Evolutionary conservation across 2,113 vertebrate genomes (phyloP).

Genomic region (Cynoglossus semilaevis): DNA sequence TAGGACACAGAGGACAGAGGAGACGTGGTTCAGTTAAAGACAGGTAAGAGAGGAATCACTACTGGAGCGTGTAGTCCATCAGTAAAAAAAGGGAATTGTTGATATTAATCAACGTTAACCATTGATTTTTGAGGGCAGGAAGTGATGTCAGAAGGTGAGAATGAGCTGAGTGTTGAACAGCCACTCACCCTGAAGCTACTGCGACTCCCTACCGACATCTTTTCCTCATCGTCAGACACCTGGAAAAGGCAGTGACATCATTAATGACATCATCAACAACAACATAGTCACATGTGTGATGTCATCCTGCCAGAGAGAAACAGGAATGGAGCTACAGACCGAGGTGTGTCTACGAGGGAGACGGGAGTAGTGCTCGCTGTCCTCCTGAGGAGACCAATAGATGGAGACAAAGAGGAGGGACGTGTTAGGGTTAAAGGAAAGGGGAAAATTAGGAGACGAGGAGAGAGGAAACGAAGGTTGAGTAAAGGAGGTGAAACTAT

Average conservation of each 20-base stretch:
- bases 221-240: conserved; percentile 92
- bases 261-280: background rate
- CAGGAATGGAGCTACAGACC: conserved; percentile 78
- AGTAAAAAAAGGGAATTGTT: background rate
- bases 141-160: background rate
- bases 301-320: background rate
- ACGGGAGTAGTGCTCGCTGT: conserved; percentile 88
- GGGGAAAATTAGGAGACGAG: background rate
- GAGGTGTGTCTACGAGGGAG: conserved; percentile 84
- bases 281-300: background rate
- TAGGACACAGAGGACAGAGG: fast-evolving
- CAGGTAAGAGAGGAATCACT: background rate
- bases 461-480: background rate
- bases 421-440: background rate
- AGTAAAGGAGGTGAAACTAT: background rate
- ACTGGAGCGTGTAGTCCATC: background rate
- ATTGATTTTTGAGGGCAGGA: background rate
- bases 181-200: conserved; percentile 90
- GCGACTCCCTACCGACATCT: conserved; percentile 88
- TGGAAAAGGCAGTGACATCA: conserved; percentile 40
- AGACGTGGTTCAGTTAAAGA: background rate
- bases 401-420: background rate
- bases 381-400: conserved; percentile 80
- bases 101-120: background rate
- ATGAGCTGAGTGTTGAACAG: background rate